Evolutionary conservation across 2,888 invertebrate species (phyloP).

Genomic region (Leptinotarsa rubiginosa): DNA sequence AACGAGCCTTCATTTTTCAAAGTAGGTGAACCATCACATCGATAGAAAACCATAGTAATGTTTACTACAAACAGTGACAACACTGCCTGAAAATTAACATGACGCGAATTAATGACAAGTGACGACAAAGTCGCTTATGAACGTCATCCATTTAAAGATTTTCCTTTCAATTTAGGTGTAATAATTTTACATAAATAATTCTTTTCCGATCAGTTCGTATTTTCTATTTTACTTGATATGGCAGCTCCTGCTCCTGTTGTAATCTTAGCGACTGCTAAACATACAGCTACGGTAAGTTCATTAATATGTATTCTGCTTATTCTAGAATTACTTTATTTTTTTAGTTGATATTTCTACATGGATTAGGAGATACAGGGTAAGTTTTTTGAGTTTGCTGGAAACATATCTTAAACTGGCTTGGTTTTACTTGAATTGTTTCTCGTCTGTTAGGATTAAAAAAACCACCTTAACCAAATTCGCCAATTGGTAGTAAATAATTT

Average conservation of each 20-base stretch:
- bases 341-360: conserved; percentile 95
- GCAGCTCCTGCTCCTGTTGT: conserved; percentile 82
- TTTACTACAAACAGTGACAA: no score
- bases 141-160: neutral
- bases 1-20: no score
- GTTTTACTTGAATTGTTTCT: no score
- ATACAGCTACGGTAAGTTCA: conserved; percentile 84
- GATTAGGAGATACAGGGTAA: conserved; percentile 95
- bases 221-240: conserved; percentile 36
- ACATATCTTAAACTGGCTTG: neutral
- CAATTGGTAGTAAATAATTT: no score
- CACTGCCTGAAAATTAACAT: no score
- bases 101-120: no score
- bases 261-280: conserved; percentile 84
- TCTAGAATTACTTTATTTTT: neutral
- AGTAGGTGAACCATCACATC: no score
- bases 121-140: no score
- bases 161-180: neutral
- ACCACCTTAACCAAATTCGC: no score
- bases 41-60: no score
- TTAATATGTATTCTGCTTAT: neutral
- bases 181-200: neutral
- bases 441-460: no score
- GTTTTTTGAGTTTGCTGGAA: conserved; percentile 57
- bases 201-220: neutral